Evolutionary conservation across 2,113 vertebrate species (phyloP).

Genomic region (Ctenodactylus gundi): DNA sequence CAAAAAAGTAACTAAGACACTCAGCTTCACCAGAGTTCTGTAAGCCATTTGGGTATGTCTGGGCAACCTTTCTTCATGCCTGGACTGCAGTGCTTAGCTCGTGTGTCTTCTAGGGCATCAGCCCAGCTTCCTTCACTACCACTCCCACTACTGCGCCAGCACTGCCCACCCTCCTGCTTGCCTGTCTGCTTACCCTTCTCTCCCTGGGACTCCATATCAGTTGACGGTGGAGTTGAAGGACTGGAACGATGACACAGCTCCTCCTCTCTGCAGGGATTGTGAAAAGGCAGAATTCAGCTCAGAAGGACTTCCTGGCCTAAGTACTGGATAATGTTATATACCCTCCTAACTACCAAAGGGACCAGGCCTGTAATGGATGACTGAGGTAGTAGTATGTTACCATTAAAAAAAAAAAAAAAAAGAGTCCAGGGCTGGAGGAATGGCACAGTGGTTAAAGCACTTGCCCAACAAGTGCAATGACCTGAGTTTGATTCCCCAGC

Average conservation of each 20-base stretch:
- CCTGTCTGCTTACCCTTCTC: conserved; percentile 83
- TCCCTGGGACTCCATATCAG: conserved; percentile 83
- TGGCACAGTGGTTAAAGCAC: too few relatives aligned
- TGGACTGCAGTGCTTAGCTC: not conserved
- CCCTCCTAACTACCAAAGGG: not conserved
- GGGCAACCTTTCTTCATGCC: too few relatives aligned
- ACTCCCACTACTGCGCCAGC: not conserved
- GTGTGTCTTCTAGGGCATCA: too few relatives aligned
- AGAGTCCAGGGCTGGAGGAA: too few relatives aligned
- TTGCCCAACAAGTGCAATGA: too few relatives aligned
- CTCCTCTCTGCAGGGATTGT: conserved; percentile 83
- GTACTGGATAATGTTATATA: not conserved
- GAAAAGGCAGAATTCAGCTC: not conserved
- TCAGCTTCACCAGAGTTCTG: too few relatives aligned
- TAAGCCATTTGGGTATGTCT: too few relatives aligned
- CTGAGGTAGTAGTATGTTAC: not conserved
- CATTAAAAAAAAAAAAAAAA: not conserved
- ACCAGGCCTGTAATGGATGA: not conserved
- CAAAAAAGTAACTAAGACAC: too few relatives aligned
- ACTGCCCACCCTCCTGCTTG: rapidly evolving
- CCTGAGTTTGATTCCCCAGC: too few relatives aligned
- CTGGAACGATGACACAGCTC: conserved; percentile 84
- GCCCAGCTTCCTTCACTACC: not conserved
- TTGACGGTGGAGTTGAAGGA: conserved; percentile 81
- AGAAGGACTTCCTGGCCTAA: not conserved